Conservation (phyloP, 2,113 vertebrate genomes). For the Conger conger region DNA sequence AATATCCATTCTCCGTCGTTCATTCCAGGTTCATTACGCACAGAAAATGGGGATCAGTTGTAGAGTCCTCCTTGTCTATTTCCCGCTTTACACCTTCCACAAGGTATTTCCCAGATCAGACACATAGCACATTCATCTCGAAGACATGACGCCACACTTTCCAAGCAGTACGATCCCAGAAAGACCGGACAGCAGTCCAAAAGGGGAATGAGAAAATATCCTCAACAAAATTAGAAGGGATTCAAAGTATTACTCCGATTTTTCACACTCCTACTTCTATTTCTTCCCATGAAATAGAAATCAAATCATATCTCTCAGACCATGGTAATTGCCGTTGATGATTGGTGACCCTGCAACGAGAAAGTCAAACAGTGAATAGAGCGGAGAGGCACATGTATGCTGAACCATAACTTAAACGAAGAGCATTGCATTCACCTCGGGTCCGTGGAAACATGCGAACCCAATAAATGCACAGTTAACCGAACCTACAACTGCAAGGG, state of each 20-base stretch:
- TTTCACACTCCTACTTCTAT: conserved; percentile 42
- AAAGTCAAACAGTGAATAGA: conserved; percentile 20
- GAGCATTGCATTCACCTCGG: conserved; percentile 2
- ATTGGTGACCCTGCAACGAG: conserved; percentile 35
- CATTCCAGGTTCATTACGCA: conserved; percentile 94
- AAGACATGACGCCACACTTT: conserved; percentile 43
- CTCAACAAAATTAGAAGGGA: conserved; percentile 33
- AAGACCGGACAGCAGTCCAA: conserved; percentile 34
- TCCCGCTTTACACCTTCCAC: conserved; percentile 79
- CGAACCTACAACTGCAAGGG: conserved; percentile 39
- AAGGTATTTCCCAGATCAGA: conserved; percentile 81
- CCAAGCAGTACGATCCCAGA: conserved; percentile 51
- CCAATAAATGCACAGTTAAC: not conserved
- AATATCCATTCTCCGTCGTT: conserved; percentile 96
- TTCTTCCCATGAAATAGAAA: conserved; percentile 41
- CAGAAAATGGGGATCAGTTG: conserved; percentile 76
- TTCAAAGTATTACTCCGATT: conserved; percentile 56
- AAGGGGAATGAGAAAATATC: conserved; percentile 33
- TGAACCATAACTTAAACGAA: not conserved
- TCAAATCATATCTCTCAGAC: conserved; percentile 39
- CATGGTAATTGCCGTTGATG: conserved; percentile 43
- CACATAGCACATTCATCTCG: conserved; percentile 79
- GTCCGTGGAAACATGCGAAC: not conserved
- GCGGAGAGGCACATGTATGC: not conserved
- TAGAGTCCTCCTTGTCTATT: conserved; percentile 75